These are phyloP conservation scores for Calonectris borealis DNA, from an alignment of 2,113 vertebrate species.

Conservation along the genomic window DNA sequence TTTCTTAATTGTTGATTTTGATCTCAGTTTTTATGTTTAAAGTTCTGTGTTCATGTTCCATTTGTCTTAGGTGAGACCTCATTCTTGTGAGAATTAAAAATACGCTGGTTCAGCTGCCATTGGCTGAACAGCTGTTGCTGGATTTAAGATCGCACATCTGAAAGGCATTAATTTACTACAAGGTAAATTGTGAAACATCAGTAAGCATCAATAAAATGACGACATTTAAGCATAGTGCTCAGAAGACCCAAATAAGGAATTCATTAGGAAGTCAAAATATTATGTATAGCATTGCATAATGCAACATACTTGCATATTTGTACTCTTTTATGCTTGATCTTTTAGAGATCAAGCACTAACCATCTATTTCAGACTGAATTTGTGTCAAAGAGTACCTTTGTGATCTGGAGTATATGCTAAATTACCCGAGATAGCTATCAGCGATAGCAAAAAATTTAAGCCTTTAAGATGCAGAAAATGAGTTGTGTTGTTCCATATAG, in stretches of 20 bases:
- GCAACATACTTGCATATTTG: not conserved
- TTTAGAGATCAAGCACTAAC: not conserved
- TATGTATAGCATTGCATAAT: not conserved
- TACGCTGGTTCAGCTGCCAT: not conserved
- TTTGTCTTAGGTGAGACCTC: not conserved
- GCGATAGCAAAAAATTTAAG: not conserved
- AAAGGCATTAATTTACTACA: not conserved
- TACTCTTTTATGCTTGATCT: not conserved
- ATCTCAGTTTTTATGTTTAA: not conserved
- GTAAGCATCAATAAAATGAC: not conserved
- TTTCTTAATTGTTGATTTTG: not conserved
- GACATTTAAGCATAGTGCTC: not conserved
- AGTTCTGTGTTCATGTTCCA: not conserved
- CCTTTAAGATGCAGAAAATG: not conserved
- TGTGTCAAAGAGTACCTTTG: not conserved
- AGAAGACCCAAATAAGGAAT: constrained; percentile 6
- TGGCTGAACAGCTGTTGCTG: not conserved
- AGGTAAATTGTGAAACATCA: not conserved
- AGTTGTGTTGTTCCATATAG: not conserved
- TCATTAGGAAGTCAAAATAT: not conserved
- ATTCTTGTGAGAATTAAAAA: not conserved
- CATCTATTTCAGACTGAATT: constrained; percentile 11
- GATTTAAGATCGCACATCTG: not conserved
- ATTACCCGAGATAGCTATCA: not conserved
- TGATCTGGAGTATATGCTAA: not conserved